phyloP scores from a whole-genome alignment of 2,797 vertebrate genomes.

The Sebastes taczanowskii region DNA sequence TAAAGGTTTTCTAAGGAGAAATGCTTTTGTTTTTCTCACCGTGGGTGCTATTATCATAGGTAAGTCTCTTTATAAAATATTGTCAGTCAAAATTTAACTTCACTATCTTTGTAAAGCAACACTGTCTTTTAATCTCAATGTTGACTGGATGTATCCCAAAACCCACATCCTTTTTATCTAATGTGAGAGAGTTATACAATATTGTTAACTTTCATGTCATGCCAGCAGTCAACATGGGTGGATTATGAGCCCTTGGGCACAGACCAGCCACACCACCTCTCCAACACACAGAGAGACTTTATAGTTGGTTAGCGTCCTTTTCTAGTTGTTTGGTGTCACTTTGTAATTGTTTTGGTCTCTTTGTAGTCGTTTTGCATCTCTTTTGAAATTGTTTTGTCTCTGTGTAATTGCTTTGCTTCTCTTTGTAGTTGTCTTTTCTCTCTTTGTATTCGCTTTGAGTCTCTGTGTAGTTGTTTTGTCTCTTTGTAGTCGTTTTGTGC shows the following conservation, averaged over 20 bases:
- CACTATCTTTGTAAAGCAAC: background rate
- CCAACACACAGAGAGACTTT: background rate
- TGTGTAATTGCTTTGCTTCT: background rate
- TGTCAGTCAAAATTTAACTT: background rate
- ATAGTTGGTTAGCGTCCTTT: background rate
- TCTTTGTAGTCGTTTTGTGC: background rate
- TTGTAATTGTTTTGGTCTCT: background rate
- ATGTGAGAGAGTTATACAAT: background rate
- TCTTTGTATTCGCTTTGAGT: rapidly evolving
- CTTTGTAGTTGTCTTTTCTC: background rate
- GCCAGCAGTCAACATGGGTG: background rate
- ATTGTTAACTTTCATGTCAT: background rate
- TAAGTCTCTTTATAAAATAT: background rate
- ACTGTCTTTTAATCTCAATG: background rate
- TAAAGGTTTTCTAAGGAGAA: conserved; percentile 73
- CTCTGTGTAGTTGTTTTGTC: background rate
- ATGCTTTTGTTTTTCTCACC: conserved; percentile 84
- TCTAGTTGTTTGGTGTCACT: background rate
- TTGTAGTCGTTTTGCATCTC: background rate
- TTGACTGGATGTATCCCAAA: background rate
- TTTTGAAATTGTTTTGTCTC: background rate
- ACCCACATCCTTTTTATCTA: background rate
- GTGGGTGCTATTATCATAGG: conserved; percentile 80
- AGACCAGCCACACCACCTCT: background rate
- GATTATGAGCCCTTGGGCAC: background rate